These are phyloP conservation scores for Ispidina picta DNA, from an alignment of 2,797 vertebrate species.

Conservation along the genomic window DNA sequence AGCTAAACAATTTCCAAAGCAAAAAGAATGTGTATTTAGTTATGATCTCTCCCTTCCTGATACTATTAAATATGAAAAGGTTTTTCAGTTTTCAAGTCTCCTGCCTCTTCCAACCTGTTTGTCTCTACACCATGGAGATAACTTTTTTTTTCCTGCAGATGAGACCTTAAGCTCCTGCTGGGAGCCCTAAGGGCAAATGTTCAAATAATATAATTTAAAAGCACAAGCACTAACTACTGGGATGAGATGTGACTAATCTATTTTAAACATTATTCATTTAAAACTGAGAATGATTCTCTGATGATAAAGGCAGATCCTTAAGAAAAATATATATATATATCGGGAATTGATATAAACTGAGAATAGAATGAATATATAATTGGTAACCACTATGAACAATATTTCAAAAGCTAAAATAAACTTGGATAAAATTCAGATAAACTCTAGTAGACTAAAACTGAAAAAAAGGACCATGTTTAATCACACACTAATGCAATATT, in stretches of 20 bases:
- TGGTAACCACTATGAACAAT: background rate
- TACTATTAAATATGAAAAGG: conserved; percentile 31
- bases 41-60: background rate
- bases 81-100: conserved; percentile 34
- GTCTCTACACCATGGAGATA: background rate
- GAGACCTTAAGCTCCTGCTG: conserved; percentile 4
- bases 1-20: background rate
- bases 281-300: conserved; percentile 19
- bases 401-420: background rate
- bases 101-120: conserved; percentile 17
- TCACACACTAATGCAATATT: background rate
- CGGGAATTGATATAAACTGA: conserved; percentile 2
- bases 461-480: background rate
- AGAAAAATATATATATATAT: background rate
- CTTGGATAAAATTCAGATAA: background rate
- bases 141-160: background rate
- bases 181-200: background rate
- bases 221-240: background rate
- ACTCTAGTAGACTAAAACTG: background rate
- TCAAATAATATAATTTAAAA: conserved; percentile 57
- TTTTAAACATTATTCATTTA: conserved; percentile 45
- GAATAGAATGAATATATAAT: background rate
- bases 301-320: background rate
- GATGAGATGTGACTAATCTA: conserved; percentile 47
- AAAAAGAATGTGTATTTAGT: background rate